Conservation (phyloP, 2,888 invertebrate genomes). For the Caradrina kadenii region DNA sequence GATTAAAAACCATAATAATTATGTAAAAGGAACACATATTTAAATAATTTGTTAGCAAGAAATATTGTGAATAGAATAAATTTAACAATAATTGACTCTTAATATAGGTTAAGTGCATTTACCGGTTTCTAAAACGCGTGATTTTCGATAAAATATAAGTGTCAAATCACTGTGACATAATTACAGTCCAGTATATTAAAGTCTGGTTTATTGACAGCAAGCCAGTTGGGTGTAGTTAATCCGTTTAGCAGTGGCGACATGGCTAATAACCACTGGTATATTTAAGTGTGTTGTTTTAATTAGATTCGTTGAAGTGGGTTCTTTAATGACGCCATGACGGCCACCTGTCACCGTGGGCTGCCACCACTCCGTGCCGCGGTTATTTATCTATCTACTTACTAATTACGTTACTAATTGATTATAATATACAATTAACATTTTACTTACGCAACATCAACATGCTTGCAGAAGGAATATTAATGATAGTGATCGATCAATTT, state of each 20-base stretch:
- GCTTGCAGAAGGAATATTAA: slow-evolving; percentile 42
- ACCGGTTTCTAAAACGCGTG: slow-evolving; percentile 42
- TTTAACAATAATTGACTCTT: slow-evolving; percentile 38
- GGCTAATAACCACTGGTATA: slow-evolving; percentile 31
- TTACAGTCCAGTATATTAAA: slow-evolving; percentile 46
- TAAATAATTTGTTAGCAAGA: slow-evolving; percentile 38
- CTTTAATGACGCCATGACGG: slow-evolving; percentile 54
- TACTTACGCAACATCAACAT: slow-evolving; percentile 31
- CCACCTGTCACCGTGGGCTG: slow-evolving; percentile 55
- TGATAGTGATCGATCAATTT: slow-evolving; percentile 53
- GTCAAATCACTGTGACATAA: slow-evolving; percentile 55
- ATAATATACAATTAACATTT: slow-evolving; percentile 48
- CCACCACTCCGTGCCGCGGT: slow-evolving; percentile 15
- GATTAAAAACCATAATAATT: slow-evolving; percentile 32
- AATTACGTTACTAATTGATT: slow-evolving; percentile 57
- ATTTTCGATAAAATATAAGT: slow-evolving; percentile 49
- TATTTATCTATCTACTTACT: slow-evolving; percentile 42
- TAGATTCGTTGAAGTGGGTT: slow-evolving; percentile 53
- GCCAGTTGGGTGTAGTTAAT: slow-evolving; percentile 56
- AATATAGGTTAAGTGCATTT: slow-evolving; percentile 51
- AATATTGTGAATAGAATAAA: slow-evolving; percentile 38
- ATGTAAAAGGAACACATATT: slow-evolving; percentile 26
- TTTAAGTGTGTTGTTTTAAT: slow-evolving; percentile 58
- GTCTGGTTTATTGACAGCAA: slow-evolving; percentile 53
- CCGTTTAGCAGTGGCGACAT: slow-evolving; percentile 54